A percentile compares a stretch with the other conserved stretches of the same genome.
Conservation (phyloP, 2,888 invertebrate species). For the Phytoseiulus persimilis region DNA sequence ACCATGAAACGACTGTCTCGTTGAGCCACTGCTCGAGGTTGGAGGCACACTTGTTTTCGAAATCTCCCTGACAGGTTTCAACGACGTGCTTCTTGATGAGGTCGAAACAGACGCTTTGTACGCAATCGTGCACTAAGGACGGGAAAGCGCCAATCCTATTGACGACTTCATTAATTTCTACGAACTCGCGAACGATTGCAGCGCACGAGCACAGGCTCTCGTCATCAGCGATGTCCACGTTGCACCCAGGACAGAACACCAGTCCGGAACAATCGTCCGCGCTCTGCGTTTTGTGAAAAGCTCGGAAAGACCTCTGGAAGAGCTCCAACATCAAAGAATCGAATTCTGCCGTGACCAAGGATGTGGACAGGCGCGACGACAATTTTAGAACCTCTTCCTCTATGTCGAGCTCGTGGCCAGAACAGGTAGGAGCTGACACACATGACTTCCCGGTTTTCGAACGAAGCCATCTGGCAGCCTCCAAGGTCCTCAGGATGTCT, state of each 20-base stretch:
- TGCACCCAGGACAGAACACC: conserved; percentile 23
- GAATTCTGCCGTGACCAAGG: conserved; percentile 7
- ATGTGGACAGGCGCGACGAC: not conserved
- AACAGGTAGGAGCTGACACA: not conserved
- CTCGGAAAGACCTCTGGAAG: conserved; percentile 16
- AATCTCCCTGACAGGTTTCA: conserved; percentile 73
- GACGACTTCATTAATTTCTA: conserved; percentile 7
- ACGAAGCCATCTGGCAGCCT: not conserved
- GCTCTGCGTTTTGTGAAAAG: conserved; percentile 16
- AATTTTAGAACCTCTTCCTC: conserved; percentile 8
- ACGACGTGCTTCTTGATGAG: conserved; percentile 75
- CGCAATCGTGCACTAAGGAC: conserved; percentile 8
- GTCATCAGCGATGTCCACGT: conserved; percentile 14
- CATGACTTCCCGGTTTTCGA: not conserved
- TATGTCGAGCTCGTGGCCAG: not conserved
- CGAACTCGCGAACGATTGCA: not conserved
- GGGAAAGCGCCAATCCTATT: not conserved
- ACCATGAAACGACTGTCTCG: conserved; percentile 74
- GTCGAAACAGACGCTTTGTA: conserved; percentile 61
- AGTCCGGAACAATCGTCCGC: conserved; percentile 17
- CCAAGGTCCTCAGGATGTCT: not conserved
- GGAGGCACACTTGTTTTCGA: conserved; percentile 71
- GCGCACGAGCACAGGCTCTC: conserved; percentile 8
- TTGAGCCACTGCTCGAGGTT: conserved; percentile 75
- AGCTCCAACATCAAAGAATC: conserved; percentile 20